Evolutionary conservation across 2,113 vertebrate genomes (phyloP).

Genomic region (Oncorhynchus kisutch): DNA sequence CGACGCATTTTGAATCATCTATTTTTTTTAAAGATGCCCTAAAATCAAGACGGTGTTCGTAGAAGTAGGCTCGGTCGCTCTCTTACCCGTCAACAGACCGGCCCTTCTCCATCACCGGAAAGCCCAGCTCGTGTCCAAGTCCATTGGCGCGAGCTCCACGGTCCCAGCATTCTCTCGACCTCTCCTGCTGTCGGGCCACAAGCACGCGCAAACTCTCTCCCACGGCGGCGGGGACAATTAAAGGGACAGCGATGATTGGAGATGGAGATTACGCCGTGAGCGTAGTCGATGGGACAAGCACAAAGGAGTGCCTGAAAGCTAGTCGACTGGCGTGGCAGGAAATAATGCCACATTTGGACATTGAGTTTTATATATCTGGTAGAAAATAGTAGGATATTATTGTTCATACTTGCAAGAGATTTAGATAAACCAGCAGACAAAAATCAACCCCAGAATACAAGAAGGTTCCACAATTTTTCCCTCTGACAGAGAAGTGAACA

Average conservation of each 20-base stretch:
- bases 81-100: conserved; percentile 33
- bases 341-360: no score
- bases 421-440: no score
- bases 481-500: no score
- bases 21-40: neutral
- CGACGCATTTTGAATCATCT: neutral
- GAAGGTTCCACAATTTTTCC: no score
- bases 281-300: no score
- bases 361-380: no score
- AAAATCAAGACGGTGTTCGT: conserved; percentile 9
- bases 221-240: conserved; percentile 36
- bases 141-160: conserved; percentile 54
- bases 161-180: conserved; percentile 63
- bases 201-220: conserved; percentile 49
- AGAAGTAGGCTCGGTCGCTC: neutral
- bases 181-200: conserved; percentile 61
- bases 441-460: no score
- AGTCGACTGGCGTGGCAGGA: neutral
- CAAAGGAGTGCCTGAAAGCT: neutral
- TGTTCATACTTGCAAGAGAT: no score
- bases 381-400: no score
- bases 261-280: neutral
- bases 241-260: conserved; percentile 36
- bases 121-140: conserved; percentile 34
- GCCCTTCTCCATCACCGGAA: conserved; percentile 57